Evolutionary conservation across 1,140 invertebrate species (phyloP).

Genomic region (Spodoptera litura): DNA sequence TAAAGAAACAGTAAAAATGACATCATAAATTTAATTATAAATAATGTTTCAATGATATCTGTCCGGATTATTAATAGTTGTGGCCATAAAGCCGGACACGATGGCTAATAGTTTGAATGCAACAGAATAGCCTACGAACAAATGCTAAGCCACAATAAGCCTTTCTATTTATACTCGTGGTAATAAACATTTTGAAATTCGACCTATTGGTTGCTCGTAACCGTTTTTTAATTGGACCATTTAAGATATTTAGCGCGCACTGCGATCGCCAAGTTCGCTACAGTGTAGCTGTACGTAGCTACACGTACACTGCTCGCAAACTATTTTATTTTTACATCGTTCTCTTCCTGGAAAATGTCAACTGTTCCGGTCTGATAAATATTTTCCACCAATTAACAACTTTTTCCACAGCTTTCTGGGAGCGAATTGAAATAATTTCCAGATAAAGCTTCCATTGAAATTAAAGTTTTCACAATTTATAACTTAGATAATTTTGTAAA

Average conservation of each 20-base stretch:
- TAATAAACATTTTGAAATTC: constrained; percentile 44
- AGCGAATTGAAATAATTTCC: neutral
- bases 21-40: constrained; percentile 41
- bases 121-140: constrained; percentile 34
- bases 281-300: neutral
- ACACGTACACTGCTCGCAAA: neutral
- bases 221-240: constrained; percentile 44
- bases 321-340: constrained; percentile 30
- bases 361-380: constrained; percentile 14
- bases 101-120: constrained; percentile 34
- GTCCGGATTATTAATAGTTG: constrained; percentile 42
- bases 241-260: constrained; percentile 38
- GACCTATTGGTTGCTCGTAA: constrained; percentile 41
- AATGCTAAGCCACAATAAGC: constrained; percentile 14
- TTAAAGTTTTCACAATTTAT: neutral
- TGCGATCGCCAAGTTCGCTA: constrained; percentile 20
- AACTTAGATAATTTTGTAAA: neutral
- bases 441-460: neutral
- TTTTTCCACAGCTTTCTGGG: neutral
- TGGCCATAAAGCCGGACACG: constrained; percentile 26
- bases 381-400: neutral
- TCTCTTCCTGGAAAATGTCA: constrained; percentile 23
- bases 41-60: constrained; percentile 36
- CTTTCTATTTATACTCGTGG: constrained; percentile 37
- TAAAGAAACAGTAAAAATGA: constrained; percentile 28